These are phyloP conservation scores for Hipposideros larvatus DNA, from an alignment of 2,797 vertebrate genomes.

Conservation along the genomic window DNA sequence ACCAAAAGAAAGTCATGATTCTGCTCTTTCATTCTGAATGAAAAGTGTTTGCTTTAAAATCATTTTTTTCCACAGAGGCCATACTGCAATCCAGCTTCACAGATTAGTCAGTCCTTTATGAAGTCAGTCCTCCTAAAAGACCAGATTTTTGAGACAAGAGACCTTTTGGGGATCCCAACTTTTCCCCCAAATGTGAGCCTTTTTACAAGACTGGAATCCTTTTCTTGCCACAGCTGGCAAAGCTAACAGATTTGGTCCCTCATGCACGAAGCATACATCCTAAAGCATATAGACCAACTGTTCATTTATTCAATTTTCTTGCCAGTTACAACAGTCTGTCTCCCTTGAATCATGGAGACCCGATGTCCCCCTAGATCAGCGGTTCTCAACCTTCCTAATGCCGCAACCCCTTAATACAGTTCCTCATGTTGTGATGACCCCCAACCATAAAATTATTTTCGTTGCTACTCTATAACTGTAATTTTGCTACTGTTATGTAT, in stretches of 20 bases:
- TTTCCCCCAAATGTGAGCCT: background rate
- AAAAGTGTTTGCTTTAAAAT: background rate
- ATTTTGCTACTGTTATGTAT: too few species aligned
- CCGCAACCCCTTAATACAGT: too few species aligned
- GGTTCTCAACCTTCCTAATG: too few species aligned
- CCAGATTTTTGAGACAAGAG: background rate
- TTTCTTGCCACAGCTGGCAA: background rate
- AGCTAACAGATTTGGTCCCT: background rate
- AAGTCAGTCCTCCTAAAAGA: background rate
- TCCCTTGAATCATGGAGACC: background rate
- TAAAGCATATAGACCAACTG: background rate
- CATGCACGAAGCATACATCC: accelerated
- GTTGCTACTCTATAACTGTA: too few species aligned
- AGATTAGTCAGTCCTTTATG: background rate
- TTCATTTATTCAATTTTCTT: background rate
- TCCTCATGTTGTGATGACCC: too few species aligned
- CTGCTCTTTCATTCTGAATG: slow-evolving; percentile 37
- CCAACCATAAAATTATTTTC: too few species aligned
- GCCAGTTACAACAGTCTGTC: background rate
- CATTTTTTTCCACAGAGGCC: background rate
- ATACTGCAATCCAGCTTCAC: background rate
- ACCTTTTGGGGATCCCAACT: background rate
- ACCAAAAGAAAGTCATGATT: slow-evolving; percentile 50
- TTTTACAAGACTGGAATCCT: background rate
- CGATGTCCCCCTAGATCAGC: too few species aligned